A percentile compares a stretch with the other conserved stretches of the same genome.
phyloP scores from a whole-genome alignment of 2,888 invertebrate species.

The Graphium colonna region DNA sequence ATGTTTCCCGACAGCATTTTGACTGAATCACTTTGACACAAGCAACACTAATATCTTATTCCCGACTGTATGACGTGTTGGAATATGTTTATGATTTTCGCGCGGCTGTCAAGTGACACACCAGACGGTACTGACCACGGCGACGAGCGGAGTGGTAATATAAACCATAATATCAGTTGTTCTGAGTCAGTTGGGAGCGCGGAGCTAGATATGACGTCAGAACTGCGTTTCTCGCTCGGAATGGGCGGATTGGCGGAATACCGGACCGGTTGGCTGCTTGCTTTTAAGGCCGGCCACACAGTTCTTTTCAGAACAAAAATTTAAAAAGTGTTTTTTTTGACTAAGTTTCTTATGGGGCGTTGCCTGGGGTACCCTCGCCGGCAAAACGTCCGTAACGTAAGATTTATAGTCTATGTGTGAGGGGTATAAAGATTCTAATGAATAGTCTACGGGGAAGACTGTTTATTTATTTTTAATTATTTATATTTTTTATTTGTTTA shows the following conservation, averaged over 20 bases:
- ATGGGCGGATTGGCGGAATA: slow-evolving; percentile 42
- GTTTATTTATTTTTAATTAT: no score
- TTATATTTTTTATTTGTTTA: no score
- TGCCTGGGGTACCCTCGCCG: no score
- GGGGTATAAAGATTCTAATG: no score
- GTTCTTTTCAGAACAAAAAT: no score
- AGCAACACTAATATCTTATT: slow-evolving; percentile 16
- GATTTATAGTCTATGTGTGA: no score
- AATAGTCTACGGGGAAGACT: no score
- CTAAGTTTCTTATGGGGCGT: no score
- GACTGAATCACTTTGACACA: slow-evolving; percentile 23
- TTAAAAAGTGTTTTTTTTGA: no score
- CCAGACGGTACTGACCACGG: slow-evolving; percentile 39
- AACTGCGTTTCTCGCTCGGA: slow-evolving; percentile 38
- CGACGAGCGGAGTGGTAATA: slow-evolving; percentile 44
- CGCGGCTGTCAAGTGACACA: slow-evolving; percentile 28
- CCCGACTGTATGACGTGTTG: slow-evolving; percentile 13
- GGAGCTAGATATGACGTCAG: slow-evolving; percentile 49
- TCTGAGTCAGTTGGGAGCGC: slow-evolving; percentile 51
- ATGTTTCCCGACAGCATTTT: slow-evolving; percentile 61
- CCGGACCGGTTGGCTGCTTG: slow-evolving; percentile 32
- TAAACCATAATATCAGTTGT: slow-evolving; percentile 44
- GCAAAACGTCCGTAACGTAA: no score
- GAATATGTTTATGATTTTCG: no score
- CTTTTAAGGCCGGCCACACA: background rate